A percentile compares a stretch with the other conserved stretches of the same genome.
phyloP scores from a whole-genome alignment of 1,140 invertebrate species.

The Zaprionus ghesquierei region DNA sequence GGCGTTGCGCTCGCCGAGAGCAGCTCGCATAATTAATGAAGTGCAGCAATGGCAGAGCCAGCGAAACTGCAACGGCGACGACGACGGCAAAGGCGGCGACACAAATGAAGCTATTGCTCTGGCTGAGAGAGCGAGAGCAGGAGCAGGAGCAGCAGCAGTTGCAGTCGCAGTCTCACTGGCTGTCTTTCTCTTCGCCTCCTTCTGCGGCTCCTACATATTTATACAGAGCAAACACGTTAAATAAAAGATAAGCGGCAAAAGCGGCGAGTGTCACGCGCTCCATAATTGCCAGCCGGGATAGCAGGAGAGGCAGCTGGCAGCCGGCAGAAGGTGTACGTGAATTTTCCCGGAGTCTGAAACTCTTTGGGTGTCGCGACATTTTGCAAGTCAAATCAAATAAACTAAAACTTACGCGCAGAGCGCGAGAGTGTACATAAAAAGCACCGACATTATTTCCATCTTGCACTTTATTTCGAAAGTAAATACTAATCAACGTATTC shows the following conservation, averaged over 20 bases:
- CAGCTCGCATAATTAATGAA: constrained; percentile 78
- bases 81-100: constrained; percentile 27
- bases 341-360: constrained; percentile 1
- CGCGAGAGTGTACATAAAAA: neutral
- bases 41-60: constrained; percentile 57
- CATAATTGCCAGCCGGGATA: constrained; percentile 38
- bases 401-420: constrained; percentile 42
- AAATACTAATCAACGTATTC: neutral
- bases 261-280: constrained; percentile 69
- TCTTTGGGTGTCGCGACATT: constrained; percentile 46
- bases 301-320: neutral
- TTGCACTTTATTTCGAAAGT: neutral
- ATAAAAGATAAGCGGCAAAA: constrained; percentile 74
- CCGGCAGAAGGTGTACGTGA: neutral
- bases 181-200: neutral
- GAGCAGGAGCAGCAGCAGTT: constrained; percentile 15
- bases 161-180: constrained; percentile 5
- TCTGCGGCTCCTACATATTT: constrained; percentile 66
- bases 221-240: constrained; percentile 76
- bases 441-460: neutral
- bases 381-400: constrained; percentile 65
- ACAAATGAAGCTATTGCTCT: constrained; percentile 74
- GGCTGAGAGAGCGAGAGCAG: constrained; percentile 10
- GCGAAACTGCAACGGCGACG: constrained; percentile 2
- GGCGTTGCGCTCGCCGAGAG: constrained; percentile 17